Percentiles rank a stretch among this genome's conserved stretches.
Evolutionary conservation across 2,113 vertebrate species (phyloP).

Genomic region (Loxodonta africana): DNA sequence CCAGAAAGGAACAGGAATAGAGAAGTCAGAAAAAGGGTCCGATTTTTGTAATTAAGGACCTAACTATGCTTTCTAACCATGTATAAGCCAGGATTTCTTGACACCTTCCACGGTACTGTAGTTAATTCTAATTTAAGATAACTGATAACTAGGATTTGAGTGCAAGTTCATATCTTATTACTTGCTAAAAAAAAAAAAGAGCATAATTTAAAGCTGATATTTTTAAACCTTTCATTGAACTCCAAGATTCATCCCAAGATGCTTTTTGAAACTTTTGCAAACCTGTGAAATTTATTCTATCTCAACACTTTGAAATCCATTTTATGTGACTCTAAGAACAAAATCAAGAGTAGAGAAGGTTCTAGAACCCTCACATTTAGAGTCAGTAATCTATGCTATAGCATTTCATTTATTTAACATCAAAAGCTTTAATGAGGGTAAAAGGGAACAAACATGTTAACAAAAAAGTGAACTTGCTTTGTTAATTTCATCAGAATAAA

Average conservation of each 20-base stretch:
- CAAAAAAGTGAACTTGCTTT: constrained; percentile 34
- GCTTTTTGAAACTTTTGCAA: neutral
- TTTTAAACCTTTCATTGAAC: constrained; percentile 25
- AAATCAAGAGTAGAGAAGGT: neutral
- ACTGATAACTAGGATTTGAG: neutral
- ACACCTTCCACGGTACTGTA: neutral
- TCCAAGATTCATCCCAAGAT: neutral
- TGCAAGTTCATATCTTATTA: neutral
- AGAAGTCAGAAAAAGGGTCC: neutral
- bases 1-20: neutral
- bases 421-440: neutral
- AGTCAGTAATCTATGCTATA: neutral
- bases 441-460: constrained; percentile 35
- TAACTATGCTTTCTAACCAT: neutral
- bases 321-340: neutral
- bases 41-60: constrained; percentile 5
- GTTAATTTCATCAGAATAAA: constrained; percentile 51
- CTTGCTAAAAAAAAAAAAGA: neutral
- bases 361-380: neutral
- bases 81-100: constrained; percentile 16
- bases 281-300: neutral
- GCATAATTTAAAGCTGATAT: constrained; percentile 1
- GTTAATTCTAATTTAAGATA: neutral
- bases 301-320: neutral
- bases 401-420: neutral